Conservation (phyloP, 1,140 invertebrate genomes). For the Daktulosphaira vitifoliae region DNA sequence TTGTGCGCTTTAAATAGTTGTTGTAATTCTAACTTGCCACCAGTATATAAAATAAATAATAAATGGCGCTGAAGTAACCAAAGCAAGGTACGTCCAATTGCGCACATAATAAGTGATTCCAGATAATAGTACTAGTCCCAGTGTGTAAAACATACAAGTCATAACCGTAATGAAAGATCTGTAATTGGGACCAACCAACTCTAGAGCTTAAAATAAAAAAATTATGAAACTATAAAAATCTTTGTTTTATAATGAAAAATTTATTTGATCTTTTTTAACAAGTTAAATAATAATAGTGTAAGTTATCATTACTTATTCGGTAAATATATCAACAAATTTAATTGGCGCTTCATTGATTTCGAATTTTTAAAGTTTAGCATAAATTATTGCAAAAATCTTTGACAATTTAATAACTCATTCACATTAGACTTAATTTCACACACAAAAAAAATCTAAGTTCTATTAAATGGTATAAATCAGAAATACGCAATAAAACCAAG, state of each 20-base stretch:
- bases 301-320: neutral
- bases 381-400: too few relatives aligned
- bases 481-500: too few relatives aligned
- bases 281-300: neutral
- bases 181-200: conserved; percentile 81
- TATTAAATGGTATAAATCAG: too few relatives aligned
- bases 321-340: too few relatives aligned
- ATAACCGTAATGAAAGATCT: conserved; percentile 82
- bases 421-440: too few relatives aligned
- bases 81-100: conserved; percentile 68
- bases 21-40: conserved; percentile 48
- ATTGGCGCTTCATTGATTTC: too few relatives aligned
- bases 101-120: conserved; percentile 70
- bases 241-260: neutral
- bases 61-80: conserved; percentile 75
- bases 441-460: too few relatives aligned
- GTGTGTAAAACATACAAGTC: conserved; percentile 80
- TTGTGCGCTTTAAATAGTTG: neutral
- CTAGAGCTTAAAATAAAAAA: conserved; percentile 56
- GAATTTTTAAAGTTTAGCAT: too few relatives aligned
- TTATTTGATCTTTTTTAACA: neutral
- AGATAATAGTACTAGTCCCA: conserved; percentile 71
- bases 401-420: too few relatives aligned
- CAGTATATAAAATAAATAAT: conserved; percentile 74
- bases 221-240: too few relatives aligned